phyloP scores from a whole-genome alignment of 2,797 vertebrate species.

The Champsocephalus esox region DNA sequence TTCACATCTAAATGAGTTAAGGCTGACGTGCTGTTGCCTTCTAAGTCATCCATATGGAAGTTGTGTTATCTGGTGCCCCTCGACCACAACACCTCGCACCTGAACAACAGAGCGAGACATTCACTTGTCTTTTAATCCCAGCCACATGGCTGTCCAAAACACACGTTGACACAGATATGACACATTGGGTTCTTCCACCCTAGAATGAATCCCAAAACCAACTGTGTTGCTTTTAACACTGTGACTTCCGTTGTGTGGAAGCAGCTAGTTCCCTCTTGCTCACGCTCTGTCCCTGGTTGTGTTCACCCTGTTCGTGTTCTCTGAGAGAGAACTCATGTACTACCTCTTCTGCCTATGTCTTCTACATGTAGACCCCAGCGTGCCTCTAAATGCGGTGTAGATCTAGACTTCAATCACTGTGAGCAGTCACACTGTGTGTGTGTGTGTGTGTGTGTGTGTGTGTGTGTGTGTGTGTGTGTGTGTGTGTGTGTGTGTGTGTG shows the following conservation, averaged over 20 bases:
- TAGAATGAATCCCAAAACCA: background rate
- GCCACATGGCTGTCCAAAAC: no score
- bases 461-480: no score
- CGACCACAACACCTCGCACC: no score
- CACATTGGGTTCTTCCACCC: background rate
- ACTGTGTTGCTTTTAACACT: no score
- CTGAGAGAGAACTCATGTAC: background rate
- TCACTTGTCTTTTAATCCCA: background rate
- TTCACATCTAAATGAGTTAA: background rate
- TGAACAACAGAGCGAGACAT: background rate
- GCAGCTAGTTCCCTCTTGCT: background rate
- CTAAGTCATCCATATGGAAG: background rate
- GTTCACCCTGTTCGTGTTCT: background rate
- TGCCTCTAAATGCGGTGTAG: slow-evolving; percentile 11
- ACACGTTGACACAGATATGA: background rate
- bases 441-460: background rate
- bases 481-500: background rate
- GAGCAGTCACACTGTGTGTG: background rate
- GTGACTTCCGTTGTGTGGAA: background rate
- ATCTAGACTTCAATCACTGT: slow-evolving; percentile 31
- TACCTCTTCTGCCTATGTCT: background rate
- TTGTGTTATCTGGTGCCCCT: background rate
- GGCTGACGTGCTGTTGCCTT: background rate
- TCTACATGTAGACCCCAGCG: slow-evolving; percentile 5
- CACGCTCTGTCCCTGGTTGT: background rate